Evolutionary conservation across 2,888 invertebrate genomes (phyloP).

Genomic region (Nomada goodeniana): DNA sequence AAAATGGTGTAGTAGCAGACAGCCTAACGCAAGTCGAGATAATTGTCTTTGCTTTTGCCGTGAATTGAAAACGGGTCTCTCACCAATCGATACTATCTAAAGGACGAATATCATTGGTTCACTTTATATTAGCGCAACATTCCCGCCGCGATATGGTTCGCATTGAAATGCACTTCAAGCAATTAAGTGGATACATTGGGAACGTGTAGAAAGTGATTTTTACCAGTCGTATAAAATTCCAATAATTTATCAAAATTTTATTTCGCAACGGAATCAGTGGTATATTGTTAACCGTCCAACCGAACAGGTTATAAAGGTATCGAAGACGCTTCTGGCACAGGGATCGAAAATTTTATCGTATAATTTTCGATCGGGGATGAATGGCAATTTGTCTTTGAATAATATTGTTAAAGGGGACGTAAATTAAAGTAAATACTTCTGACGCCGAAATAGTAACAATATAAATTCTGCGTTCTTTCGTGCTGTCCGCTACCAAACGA

Average conservation of each 20-base stretch:
- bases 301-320: conserved; percentile 1
- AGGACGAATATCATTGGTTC: conserved; percentile 66
- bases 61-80: conserved; percentile 71
- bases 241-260: not conserved
- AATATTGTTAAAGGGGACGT: not conserved
- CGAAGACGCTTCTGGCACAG: not conserved
- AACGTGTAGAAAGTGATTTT: conserved; percentile 5
- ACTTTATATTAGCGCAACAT: conserved; percentile 40
- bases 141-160: conserved; percentile 50
- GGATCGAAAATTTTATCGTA: not conserved
- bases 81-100: conserved; percentile 68
- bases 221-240: not conserved
- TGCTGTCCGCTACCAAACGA: not conserved
- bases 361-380: not conserved
- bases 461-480: not conserved
- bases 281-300: not conserved
- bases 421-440: not conserved
- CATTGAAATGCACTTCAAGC: conserved; percentile 11
- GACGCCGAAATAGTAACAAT: not conserved
- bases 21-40: conserved; percentile 38
- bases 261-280: not conserved
- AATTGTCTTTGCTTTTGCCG: conserved; percentile 62
- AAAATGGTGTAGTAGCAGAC: conserved; percentile 58
- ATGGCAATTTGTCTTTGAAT: not conserved
- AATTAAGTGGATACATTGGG: not conserved